phyloP scores from a whole-genome alignment of 2,113 vertebrate genomes.

The Pedetes capensis region DNA sequence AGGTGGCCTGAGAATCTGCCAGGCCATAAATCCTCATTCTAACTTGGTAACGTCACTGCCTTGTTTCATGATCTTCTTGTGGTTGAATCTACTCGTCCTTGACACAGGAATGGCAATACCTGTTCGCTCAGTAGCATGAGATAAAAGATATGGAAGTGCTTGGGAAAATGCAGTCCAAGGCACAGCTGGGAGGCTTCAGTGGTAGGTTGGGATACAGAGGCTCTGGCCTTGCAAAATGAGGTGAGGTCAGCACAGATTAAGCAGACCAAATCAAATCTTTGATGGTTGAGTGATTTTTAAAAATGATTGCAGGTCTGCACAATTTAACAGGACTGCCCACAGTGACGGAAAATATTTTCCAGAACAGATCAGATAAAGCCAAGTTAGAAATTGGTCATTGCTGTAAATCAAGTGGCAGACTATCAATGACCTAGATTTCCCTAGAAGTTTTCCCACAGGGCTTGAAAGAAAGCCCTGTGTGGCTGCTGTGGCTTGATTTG shows the following conservation, averaged over 20 bases:
- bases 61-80: background rate
- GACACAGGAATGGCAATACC: background rate
- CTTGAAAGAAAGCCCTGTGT: slow-evolving; percentile 39
- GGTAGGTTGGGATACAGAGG: background rate
- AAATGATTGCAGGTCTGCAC: slow-evolving; percentile 51
- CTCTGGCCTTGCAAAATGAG: slow-evolving; percentile 10
- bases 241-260: slow-evolving; percentile 63
- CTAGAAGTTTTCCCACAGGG: slow-evolving; percentile 62
- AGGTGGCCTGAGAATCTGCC: background rate
- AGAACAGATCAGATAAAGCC: slow-evolving; percentile 62
- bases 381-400: slow-evolving; percentile 51
- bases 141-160: background rate
- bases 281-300: slow-evolving; percentile 70
- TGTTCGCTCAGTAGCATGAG: background rate
- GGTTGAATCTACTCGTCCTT: background rate
- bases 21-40: background rate
- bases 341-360: slow-evolving; percentile 61
- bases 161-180: background rate
- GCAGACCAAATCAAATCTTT: slow-evolving; percentile 63
- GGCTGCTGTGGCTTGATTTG: slow-evolving; percentile 38
- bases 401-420: slow-evolving; percentile 53
- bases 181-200: background rate
- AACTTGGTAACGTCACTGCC: background rate
- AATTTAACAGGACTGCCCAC: slow-evolving; percentile 42
- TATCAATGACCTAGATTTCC: slow-evolving; percentile 60